phyloP scores from a whole-genome alignment of 2,797 vertebrate genomes.

The Leucoraja ocellata region DNA sequence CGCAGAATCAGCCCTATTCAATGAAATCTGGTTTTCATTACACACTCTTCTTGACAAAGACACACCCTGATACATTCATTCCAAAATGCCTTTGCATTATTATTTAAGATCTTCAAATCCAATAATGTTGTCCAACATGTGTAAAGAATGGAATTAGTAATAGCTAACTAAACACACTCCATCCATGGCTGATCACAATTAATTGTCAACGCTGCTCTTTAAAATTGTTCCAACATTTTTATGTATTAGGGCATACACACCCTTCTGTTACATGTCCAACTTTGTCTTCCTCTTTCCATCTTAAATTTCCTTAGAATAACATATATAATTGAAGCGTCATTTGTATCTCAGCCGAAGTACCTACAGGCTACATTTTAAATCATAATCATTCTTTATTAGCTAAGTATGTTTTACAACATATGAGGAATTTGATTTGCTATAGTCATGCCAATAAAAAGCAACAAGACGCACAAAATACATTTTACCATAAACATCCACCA shows the following conservation, averaged over 20 bases:
- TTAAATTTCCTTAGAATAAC: background rate
- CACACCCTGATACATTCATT: background rate
- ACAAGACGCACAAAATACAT: too few relatives aligned
- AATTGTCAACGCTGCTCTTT: background rate
- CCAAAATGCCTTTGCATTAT: background rate
- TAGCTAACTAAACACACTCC: background rate
- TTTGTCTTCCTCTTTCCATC: background rate
- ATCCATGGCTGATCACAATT: background rate
- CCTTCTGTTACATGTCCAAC: background rate
- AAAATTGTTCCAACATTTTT: background rate
- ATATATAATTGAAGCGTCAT: background rate
- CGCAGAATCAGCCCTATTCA: background rate
- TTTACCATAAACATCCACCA: too few relatives aligned
- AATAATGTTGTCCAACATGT: background rate
- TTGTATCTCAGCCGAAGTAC: background rate
- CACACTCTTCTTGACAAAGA: background rate
- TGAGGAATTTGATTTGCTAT: too few relatives aligned
- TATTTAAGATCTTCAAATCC: background rate
- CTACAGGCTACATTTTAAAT: background rate
- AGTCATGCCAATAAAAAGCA: too few relatives aligned
- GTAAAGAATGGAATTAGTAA: background rate
- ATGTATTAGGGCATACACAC: background rate
- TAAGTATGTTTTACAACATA: too few relatives aligned
- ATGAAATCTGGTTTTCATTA: background rate
- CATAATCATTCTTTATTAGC: too few relatives aligned